A percentile compares a stretch with the other conserved stretches of the same genome.
Conservation (phyloP, 2,797 vertebrate species). For the Bradypodion ventrale region DNA sequence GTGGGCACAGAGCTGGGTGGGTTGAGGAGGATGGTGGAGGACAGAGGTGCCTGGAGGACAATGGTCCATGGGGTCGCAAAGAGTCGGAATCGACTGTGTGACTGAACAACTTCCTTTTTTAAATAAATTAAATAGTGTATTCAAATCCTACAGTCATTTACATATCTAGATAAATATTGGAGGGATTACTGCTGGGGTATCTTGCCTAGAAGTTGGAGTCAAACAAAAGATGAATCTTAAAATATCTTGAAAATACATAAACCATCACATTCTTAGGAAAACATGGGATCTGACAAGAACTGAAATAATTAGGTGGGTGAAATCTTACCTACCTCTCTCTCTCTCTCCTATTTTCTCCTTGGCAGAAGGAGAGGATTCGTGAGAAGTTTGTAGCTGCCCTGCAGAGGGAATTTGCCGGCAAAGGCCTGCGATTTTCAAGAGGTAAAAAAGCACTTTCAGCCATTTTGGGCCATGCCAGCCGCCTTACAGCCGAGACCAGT, state of each 20-base stretch:
- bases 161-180: too few relatives aligned
- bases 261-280: background rate
- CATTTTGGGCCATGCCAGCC: too few relatives aligned
- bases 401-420: constrained; percentile 93
- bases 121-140: background rate
- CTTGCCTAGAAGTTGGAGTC: background rate
- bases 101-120: too few relatives aligned
- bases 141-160: background rate
- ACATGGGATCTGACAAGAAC: background rate
- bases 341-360: constrained; percentile 12
- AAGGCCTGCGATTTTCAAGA: constrained; percentile 91
- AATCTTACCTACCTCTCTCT: background rate
- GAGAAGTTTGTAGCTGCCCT: constrained; percentile 96
- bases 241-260: constrained; percentile 2
- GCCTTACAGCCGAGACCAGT: too few relatives aligned
- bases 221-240: background rate
- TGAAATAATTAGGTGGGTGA: background rate
- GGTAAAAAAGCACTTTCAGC: constrained; percentile 71
- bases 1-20: too few relatives aligned
- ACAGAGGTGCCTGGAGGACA: too few relatives aligned
- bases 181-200: background rate
- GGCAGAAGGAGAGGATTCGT: constrained; percentile 92
- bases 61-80: too few relatives aligned
- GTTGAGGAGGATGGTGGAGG: too few relatives aligned
- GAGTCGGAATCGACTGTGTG: too few relatives aligned